Conservation (phyloP, 2,797 vertebrate species). For the Cottoperca gobio region DNA sequence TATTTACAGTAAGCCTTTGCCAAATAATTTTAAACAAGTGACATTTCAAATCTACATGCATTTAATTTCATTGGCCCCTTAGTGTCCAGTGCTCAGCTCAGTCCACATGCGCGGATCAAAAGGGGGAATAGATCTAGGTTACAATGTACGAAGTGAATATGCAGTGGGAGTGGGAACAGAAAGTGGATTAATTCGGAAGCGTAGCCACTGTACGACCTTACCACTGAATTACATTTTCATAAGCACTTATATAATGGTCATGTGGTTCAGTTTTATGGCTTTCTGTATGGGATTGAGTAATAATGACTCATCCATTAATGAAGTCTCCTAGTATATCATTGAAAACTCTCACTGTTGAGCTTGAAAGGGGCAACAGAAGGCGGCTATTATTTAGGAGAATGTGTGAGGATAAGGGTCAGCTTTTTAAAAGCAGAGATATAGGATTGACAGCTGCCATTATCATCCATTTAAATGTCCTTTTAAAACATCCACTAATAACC, state of each 20-base stretch:
- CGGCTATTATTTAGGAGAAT: neutral
- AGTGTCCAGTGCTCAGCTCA: neutral
- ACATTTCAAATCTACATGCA: neutral
- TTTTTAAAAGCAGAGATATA: neutral
- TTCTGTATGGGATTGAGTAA: neutral
- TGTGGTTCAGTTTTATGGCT: neutral
- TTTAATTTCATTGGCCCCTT: neutral
- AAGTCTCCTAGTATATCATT: neutral
- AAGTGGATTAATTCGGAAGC: slow-evolving; percentile 8
- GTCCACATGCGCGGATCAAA: neutral
- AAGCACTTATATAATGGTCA: neutral
- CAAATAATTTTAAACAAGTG: neutral
- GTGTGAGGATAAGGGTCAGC: neutral
- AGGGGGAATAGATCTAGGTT: slow-evolving; percentile 4
- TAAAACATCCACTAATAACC: neutral
- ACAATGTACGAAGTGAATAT: neutral
- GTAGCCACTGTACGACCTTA: neutral
- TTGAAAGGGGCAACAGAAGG: neutral
- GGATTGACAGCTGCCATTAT: neutral
- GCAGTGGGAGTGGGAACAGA: neutral
- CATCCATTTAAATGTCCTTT: slow-evolving; percentile 10
- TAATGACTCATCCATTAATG: slow-evolving; percentile 8
- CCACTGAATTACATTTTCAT: slow-evolving; percentile 17
- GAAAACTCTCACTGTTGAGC: neutral
- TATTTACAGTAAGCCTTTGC: neutral